A percentile compares a stretch with the other conserved stretches of the same genome.
These are phyloP conservation scores for Avahi laniger DNA, from an alignment of 2,797 vertebrate species.

Conservation along the genomic window DNA sequence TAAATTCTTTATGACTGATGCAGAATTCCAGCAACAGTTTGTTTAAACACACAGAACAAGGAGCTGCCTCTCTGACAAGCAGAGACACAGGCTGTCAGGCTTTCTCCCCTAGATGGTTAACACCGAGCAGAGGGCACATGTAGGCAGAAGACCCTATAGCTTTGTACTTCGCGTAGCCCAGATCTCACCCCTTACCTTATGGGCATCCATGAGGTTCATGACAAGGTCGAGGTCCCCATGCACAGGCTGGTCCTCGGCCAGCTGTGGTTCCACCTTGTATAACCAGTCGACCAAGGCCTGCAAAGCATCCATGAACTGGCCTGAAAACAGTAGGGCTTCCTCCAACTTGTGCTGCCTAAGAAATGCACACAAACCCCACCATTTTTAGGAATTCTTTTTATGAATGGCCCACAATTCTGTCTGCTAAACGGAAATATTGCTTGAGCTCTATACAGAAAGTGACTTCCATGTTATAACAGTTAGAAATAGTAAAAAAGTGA, in stretches of 20 bases:
- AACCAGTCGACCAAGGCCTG: slow-evolving; percentile 99
- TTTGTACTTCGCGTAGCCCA: background rate
- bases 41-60: slow-evolving; percentile 44
- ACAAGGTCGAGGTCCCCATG: slow-evolving; percentile 98
- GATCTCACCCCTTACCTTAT: slow-evolving; percentile 89
- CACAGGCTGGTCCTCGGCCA: slow-evolving; percentile 96
- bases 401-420: background rate
- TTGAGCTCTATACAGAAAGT: background rate
- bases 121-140: background rate
- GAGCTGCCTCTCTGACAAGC: background rate
- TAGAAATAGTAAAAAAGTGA: slow-evolving; percentile 18
- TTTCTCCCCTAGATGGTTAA: background rate
- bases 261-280: slow-evolving; percentile 97
- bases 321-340: slow-evolving; percentile 98
- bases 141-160: accelerated
- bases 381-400: background rate
- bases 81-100: background rate
- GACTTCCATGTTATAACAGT: background rate
- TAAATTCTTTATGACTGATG: slow-evolving; percentile 43
- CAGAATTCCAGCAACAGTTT: slow-evolving; percentile 26
- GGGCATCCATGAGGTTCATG: slow-evolving; percentile 98
- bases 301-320: slow-evolving; percentile 97
- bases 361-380: slow-evolving; percentile 24
- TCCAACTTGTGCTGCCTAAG: slow-evolving; percentile 98
- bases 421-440: background rate